Evolutionary conservation across 2,888 invertebrate species (phyloP).

Genomic region (Acanthosepion pharaonis): DNA sequence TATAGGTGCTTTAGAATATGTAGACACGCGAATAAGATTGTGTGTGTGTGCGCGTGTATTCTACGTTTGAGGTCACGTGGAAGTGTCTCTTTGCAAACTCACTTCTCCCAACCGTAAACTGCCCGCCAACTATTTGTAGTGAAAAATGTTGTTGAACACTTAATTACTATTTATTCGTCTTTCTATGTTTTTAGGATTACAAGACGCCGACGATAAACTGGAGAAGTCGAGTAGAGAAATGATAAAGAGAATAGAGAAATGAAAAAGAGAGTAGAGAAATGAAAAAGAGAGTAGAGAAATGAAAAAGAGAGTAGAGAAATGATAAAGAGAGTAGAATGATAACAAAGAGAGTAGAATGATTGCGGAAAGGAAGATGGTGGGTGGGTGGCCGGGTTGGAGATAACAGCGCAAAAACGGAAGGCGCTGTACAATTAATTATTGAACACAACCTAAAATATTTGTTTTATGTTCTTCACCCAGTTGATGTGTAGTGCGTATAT

Average conservation of each 20-base stretch:
- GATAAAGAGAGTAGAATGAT: background rate
- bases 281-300: background rate
- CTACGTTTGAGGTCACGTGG: background rate
- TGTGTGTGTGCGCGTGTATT: background rate
- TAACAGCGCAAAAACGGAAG: background rate
- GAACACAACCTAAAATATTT: slow-evolving; percentile 33
- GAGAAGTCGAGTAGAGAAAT: background rate
- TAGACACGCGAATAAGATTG: background rate
- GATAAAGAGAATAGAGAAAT: background rate
- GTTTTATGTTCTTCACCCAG: background rate
- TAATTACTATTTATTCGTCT: background rate
- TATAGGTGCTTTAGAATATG: background rate
- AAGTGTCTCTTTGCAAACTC: background rate
- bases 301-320: too few relatives aligned
- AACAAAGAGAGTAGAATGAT: background rate
- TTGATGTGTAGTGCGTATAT: background rate
- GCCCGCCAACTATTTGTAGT: background rate
- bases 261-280: background rate
- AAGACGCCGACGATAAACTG: slow-evolving; percentile 7
- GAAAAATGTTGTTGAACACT: slow-evolving; percentile 33
- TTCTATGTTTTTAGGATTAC: background rate
- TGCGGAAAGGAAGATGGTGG: background rate
- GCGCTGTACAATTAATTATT: background rate
- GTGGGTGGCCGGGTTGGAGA: background rate
- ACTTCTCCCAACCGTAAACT: background rate